phyloP scores from a whole-genome alignment of 2,888 invertebrate genomes.

The Zaprionus obscuricornis region DNA sequence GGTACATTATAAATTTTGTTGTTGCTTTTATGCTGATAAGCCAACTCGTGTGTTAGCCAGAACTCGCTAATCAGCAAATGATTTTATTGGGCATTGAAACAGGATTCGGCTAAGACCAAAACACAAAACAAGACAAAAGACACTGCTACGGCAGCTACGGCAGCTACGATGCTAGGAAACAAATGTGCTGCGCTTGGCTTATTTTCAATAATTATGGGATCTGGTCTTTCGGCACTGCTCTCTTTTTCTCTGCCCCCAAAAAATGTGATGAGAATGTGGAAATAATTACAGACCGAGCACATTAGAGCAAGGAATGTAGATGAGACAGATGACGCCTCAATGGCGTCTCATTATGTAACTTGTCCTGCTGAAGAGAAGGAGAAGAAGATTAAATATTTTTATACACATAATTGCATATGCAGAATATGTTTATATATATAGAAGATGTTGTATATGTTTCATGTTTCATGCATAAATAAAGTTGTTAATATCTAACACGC shows the following conservation, averaged over 20 bases:
- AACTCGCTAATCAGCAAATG: slow-evolving; percentile 65
- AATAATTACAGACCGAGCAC: slow-evolving; percentile 53
- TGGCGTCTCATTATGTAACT: slow-evolving; percentile 57
- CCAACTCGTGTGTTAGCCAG: slow-evolving; percentile 35
- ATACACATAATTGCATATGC: slow-evolving; percentile 47
- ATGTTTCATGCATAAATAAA: slow-evolving; percentile 17
- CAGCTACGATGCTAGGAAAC: slow-evolving; percentile 25
- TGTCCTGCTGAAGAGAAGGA: not conserved
- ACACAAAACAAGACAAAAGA: too few relatives aligned
- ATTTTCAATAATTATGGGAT: slow-evolving; percentile 68
- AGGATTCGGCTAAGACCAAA: slow-evolving; percentile 15
- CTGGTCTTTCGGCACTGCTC: slow-evolving; percentile 14
- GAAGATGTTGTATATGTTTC: slow-evolving; percentile 14
- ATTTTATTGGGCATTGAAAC: slow-evolving; percentile 53
- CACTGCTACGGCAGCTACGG: not conserved
- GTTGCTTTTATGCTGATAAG: slow-evolving; percentile 56
- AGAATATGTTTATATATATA: slow-evolving; percentile 37
- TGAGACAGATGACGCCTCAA: slow-evolving; percentile 32
- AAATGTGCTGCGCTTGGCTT: slow-evolving; percentile 70
- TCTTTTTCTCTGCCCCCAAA: too few relatives aligned
- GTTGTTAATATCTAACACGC: slow-evolving; percentile 49
- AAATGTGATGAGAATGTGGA: slow-evolving; percentile 57
- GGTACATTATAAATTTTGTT: slow-evolving; percentile 69
- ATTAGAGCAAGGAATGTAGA: slow-evolving; percentile 27
- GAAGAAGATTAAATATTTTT: too few relatives aligned